These are phyloP conservation scores for Ispidina lecontei DNA, from an alignment of 2,797 vertebrate species.

Conservation along the genomic window DNA sequence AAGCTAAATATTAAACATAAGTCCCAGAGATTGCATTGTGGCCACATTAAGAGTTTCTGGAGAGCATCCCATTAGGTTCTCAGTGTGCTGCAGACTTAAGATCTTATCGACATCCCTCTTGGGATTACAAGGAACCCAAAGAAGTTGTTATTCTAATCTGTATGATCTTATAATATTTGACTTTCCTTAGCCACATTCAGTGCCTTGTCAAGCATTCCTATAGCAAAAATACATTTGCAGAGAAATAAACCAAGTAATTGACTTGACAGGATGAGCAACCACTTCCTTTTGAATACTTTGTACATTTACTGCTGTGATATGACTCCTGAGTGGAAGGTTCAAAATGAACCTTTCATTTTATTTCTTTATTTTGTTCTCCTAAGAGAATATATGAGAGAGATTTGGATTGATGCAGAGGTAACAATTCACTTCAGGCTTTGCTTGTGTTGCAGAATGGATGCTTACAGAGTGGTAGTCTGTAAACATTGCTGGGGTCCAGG, in stretches of 20 bases:
- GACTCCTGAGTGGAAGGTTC: neutral
- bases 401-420: neutral
- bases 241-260: slow-evolving; percentile 4
- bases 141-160: slow-evolving; percentile 40
- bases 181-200: neutral
- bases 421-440: neutral
- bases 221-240: slow-evolving; percentile 4
- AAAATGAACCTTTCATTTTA: neutral
- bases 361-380: neutral
- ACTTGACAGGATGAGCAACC: slow-evolving; percentile 1
- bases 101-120: slow-evolving; percentile 26
- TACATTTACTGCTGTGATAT: neutral
- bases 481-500: neutral
- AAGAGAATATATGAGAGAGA: neutral
- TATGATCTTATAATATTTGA: slow-evolving; percentile 26
- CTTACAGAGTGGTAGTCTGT: neutral
- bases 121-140: neutral
- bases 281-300: neutral
- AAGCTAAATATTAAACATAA: slow-evolving; percentile 57
- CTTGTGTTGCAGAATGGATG: neutral
- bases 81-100: neutral
- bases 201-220: neutral
- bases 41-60: neutral
- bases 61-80: slow-evolving; percentile 4
- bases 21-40: slow-evolving; percentile 7